phyloP scores from a whole-genome alignment of 2,888 invertebrate species.

The Shargacucullia verbasci region DNA sequence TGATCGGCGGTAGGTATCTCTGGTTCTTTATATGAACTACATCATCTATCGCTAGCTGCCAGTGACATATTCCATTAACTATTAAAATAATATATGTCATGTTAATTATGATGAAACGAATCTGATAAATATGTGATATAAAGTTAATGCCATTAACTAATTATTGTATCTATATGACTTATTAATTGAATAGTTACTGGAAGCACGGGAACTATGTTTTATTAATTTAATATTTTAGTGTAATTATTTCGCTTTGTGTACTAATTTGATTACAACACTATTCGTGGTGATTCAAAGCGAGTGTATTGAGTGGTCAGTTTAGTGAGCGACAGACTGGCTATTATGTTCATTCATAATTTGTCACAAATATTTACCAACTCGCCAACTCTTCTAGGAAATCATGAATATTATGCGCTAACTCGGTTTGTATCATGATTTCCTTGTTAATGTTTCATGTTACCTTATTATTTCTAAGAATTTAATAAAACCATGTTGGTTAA shows the following conservation, averaged over 20 bases:
- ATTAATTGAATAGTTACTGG: slow-evolving; percentile 6
- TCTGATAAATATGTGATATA: slow-evolving; percentile 1
- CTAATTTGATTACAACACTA: slow-evolving; percentile 16
- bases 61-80: slow-evolving; percentile 2
- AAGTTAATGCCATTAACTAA: slow-evolving; percentile 3
- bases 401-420: too few relatives aligned
- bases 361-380: too few relatives aligned
- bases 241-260: slow-evolving; percentile 28
- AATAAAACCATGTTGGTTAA: too few relatives aligned
- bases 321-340: too few relatives aligned
- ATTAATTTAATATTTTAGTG: slow-evolving; percentile 27
- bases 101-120: slow-evolving; percentile 1
- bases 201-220: slow-evolving; percentile 11
- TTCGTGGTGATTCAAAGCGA: slow-evolving; percentile 24
- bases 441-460: too few relatives aligned
- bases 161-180: slow-evolving; percentile 13
- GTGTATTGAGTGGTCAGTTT: too few relatives aligned
- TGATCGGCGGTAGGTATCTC: slow-evolving; percentile 59
- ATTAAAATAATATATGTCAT: not conserved
- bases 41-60: slow-evolving; percentile 4
- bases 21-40: slow-evolving; percentile 4
- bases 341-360: too few relatives aligned
- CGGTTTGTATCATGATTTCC: too few relatives aligned
- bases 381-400: too few relatives aligned
- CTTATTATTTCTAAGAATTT: too few relatives aligned